Conservation (phyloP, 2,888 invertebrate genomes). For the Amiota mariae region DNA sequence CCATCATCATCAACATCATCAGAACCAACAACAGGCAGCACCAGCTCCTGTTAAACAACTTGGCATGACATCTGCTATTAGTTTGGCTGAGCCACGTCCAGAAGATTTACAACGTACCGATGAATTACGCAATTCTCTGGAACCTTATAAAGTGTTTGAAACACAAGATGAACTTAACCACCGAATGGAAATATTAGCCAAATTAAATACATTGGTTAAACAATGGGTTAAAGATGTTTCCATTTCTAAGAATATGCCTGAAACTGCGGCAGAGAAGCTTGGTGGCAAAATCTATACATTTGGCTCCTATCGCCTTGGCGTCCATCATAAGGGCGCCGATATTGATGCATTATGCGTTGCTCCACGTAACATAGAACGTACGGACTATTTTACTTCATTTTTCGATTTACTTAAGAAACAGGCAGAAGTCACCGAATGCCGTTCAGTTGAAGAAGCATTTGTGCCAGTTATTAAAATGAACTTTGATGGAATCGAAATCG, state of each 20-base stretch:
- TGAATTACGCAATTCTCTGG: conserved; percentile 83
- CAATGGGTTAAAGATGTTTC: conserved; percentile 96
- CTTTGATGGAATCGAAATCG: conserved; percentile 98
- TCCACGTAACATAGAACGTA: conserved; percentile 93
- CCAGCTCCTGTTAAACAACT: conserved; percentile 69
- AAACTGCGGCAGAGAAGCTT: conserved; percentile 89
- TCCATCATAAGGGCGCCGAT: conserved; percentile 98
- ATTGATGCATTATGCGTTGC: conserved; percentile 99
- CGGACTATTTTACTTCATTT: conserved; percentile 97
- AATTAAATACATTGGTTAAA: conserved; percentile 91
- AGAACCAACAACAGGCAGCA: conserved; percentile 19
- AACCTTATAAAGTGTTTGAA: conserved; percentile 92
- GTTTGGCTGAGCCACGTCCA: conserved; percentile 85
- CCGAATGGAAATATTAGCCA: conserved; percentile 87
- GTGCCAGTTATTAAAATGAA: conserved; percentile 99
- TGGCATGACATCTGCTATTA: conserved; percentile 97
- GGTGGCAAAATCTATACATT: conserved; percentile 99
- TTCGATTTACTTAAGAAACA: conserved; percentile 91
- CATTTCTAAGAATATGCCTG: conserved; percentile 91
- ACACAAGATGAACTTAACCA: conserved; percentile 92
- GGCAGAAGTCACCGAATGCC: conserved; percentile 86
- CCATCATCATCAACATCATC: conserved; percentile 22
- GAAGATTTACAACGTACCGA: conserved; percentile 81
- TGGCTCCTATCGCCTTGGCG: conserved; percentile 96
- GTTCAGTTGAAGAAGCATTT: conserved; percentile 97